Percentiles rank a stretch among this genome's conserved stretches.
These are phyloP conservation scores for Spialia ferax DNA, from an alignment of 2,888 invertebrate species.

Conservation along the genomic window DNA sequence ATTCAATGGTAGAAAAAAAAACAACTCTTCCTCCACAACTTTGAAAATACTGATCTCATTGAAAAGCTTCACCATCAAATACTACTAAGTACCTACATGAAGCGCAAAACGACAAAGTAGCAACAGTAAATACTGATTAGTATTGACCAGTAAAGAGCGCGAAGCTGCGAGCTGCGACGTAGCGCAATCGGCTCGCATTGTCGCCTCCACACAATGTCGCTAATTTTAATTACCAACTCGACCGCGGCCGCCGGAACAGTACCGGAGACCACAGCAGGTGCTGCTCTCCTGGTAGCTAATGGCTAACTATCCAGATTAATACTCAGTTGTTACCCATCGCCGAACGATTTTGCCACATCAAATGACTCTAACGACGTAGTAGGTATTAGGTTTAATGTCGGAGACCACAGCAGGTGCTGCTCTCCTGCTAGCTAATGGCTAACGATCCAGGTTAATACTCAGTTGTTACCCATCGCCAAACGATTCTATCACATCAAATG, in stretches of 20 bases:
- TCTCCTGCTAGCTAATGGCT: neutral
- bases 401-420: slow-evolving; percentile 19
- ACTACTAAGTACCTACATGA: neutral
- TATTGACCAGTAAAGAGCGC: neutral
- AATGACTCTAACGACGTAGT: too few relatives aligned
- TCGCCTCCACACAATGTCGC: slow-evolving; percentile 46
- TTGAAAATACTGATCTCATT: too few relatives aligned
- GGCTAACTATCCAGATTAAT: neutral
- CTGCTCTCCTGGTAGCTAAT: slow-evolving; percentile 9
- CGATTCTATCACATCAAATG: neutral
- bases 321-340: neutral
- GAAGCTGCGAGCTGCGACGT: neutral
- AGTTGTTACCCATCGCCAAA: neutral
- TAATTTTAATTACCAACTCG: slow-evolving; percentile 46
- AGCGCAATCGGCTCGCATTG: slow-evolving; percentile 23
- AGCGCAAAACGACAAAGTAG: neutral
- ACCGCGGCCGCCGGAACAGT: slow-evolving; percentile 23
- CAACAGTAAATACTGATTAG: slow-evolving; percentile 11
- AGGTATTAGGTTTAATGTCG: too few relatives aligned
- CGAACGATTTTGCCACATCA: neutral
- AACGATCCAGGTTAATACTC: neutral
- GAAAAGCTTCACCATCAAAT: neutral
- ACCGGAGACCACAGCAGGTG: slow-evolving; percentile 12
- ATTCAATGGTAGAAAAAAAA: too few relatives aligned
- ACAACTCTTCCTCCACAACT: too few relatives aligned